Percentiles rank a stretch among this genome's conserved stretches.
phyloP scores from a whole-genome alignment of 2,797 vertebrate genomes.

The Euphonia xanthogaster region DNA sequence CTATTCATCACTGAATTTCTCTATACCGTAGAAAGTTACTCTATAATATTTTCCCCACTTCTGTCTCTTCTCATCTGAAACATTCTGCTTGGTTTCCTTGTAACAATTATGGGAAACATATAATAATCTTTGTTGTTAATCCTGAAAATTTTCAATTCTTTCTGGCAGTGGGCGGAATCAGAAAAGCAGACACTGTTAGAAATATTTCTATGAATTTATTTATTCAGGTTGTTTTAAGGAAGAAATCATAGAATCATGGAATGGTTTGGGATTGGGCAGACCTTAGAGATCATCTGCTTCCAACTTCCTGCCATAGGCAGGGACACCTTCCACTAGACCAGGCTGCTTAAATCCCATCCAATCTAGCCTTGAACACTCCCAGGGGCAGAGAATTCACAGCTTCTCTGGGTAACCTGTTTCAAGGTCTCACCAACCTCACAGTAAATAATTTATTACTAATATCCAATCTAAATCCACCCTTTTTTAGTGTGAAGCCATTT shows the following conservation, averaged over 20 bases:
- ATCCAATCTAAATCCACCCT: background rate
- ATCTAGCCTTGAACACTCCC: background rate
- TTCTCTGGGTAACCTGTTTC: background rate
- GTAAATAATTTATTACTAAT: background rate
- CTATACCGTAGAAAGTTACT: background rate
- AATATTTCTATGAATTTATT: background rate
- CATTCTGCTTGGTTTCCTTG: background rate
- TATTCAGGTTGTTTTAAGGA: background rate
- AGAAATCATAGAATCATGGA: background rate
- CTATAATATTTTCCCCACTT: rapidly evolving
- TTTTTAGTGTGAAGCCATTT: background rate
- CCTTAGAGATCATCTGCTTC: background rate
- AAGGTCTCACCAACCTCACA: background rate
- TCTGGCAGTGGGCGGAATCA: background rate
- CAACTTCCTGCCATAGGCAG: background rate
- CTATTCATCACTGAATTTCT: background rate
- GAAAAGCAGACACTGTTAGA: background rate
- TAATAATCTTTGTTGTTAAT: background rate
- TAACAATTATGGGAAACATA: background rate
- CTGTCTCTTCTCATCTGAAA: background rate
- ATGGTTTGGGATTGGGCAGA: background rate
- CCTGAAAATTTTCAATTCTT: background rate
- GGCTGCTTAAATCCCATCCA: background rate
- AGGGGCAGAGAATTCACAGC: no score
- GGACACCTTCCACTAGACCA: background rate